Percentiles rank a stretch among this genome's conserved stretches.
These are phyloP conservation scores for Drosophila funebris DNA, from an alignment of 1,140 invertebrate species.

Conservation along the genomic window DNA sequence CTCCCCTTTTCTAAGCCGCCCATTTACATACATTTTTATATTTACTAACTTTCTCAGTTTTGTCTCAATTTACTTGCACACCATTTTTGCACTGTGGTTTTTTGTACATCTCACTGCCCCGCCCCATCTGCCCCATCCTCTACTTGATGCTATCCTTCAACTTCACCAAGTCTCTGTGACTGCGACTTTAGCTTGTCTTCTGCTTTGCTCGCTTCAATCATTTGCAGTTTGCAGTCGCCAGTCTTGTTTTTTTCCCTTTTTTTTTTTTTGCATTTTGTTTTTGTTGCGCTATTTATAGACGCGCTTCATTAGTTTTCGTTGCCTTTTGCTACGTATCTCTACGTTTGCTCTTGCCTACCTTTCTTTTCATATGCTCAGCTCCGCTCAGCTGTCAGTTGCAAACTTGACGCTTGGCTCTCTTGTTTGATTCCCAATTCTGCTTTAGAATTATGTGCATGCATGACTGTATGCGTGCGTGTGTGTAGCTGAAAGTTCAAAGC, in stretches of 20 bases:
- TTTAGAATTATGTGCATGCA: conserved; percentile 16
- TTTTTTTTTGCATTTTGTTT: not conserved
- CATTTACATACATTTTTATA: not conserved
- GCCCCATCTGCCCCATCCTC: too few relatives aligned
- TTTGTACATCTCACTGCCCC: not conserved
- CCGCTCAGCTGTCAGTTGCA: conserved; percentile 36
- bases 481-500: conserved; percentile 18
- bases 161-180: conserved; percentile 15
- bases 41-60: conserved; percentile 1
- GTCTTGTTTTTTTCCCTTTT: conserved; percentile 12
- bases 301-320: conserved; percentile 40
- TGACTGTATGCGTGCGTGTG: not conserved
- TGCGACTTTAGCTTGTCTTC: conserved; percentile 28
- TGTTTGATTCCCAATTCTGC: conserved; percentile 16
- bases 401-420: conserved; percentile 25
- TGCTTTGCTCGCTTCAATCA: conserved; percentile 16
- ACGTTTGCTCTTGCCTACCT: conserved; percentile 16
- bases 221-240: conserved; percentile 28
- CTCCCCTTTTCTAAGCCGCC: too few relatives aligned
- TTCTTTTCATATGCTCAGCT: conserved; percentile 9
- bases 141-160: conserved; percentile 7
- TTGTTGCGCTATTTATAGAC: conserved; percentile 44
- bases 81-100: not conserved
- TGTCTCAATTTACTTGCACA: not conserved
- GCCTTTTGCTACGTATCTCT: conserved; percentile 11